These are phyloP conservation scores for Megalurothrips usitatus DNA, from an alignment of 2,888 invertebrate species.

Conservation along the genomic window DNA sequence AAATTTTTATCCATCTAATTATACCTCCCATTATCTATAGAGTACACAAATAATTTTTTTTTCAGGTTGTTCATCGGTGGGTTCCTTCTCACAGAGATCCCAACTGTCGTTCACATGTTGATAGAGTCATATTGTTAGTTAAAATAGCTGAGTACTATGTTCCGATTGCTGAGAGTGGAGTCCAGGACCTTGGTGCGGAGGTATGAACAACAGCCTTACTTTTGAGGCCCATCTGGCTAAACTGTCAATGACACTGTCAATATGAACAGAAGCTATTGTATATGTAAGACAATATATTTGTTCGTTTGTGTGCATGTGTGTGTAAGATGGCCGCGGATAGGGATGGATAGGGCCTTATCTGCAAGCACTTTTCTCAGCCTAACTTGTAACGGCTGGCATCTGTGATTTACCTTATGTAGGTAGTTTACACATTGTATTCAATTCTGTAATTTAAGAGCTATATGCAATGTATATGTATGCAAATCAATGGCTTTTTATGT, in stretches of 20 bases:
- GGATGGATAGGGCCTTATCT: too few species aligned
- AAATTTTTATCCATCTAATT: neutral
- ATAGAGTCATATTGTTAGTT: constrained; percentile 85
- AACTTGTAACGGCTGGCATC: neutral
- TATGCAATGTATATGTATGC: neutral
- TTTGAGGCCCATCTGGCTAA: neutral
- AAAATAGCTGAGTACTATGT: constrained; percentile 90
- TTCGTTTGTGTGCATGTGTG: neutral
- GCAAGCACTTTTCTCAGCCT: neutral
- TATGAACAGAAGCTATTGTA: too few species aligned
- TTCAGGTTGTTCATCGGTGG: constrained; percentile 87
- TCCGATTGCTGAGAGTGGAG: constrained; percentile 86
- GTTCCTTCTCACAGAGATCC: constrained; percentile 87
- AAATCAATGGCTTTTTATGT: neutral
- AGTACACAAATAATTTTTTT: constrained; percentile 30
- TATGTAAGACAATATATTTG: neutral
- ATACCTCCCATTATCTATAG: neutral
- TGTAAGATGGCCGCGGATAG: too few species aligned
- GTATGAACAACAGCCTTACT: constrained; percentile 32
- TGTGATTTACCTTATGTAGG: constrained; percentile 9
- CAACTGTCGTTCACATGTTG: constrained; percentile 82
- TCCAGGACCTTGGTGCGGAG: constrained; percentile 71
- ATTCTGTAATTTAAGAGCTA: neutral
- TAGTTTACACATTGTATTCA: neutral
- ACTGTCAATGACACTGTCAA: too few species aligned